A percentile compares a stretch with the other conserved stretches of the same genome.
These are phyloP conservation scores for Lithobates pipiens DNA, from an alignment of 2,797 vertebrate genomes.

Conservation along the genomic window DNA sequence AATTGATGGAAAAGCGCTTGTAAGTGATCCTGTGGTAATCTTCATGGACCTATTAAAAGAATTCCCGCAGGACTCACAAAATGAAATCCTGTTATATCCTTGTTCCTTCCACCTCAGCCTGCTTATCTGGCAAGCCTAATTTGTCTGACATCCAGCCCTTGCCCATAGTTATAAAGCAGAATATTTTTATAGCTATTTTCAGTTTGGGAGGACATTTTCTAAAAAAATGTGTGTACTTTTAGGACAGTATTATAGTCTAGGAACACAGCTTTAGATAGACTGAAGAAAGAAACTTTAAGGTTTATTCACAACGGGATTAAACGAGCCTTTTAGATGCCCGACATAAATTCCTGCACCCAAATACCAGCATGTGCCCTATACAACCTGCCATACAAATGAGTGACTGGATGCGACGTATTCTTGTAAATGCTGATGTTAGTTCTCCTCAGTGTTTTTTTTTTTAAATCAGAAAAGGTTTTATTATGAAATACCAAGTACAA, in stretches of 20 bases:
- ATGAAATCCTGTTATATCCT: conserved; percentile 52
- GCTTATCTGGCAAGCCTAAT: conserved; percentile 49
- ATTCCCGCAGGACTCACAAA: conserved; percentile 51
- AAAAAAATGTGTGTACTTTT: not conserved
- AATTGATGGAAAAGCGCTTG: conserved; percentile 60
- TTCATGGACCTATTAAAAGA: conserved; percentile 55
- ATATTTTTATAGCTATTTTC: conserved; percentile 21
- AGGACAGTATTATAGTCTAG: not conserved
- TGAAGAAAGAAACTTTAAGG: not conserved
- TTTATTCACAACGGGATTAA: too few species aligned
- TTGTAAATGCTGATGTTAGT: too few species aligned
- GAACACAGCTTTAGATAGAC: conserved; percentile 4
- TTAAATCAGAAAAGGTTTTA: too few species aligned
- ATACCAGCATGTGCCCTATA: too few species aligned
- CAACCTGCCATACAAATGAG: too few species aligned
- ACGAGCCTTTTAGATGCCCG: too few species aligned
- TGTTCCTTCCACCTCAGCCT: conserved; percentile 42
- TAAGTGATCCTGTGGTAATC: conserved; percentile 61
- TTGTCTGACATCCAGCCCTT: conserved; percentile 45
- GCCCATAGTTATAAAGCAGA: conserved; percentile 29
- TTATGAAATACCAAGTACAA: too few species aligned
- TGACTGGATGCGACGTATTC: too few species aligned
- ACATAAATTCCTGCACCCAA: too few species aligned
- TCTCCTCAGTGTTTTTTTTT: too few species aligned
- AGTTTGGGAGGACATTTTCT: conserved; percentile 31